Percentiles rank a stretch among this genome's conserved stretches.
phyloP scores from a whole-genome alignment of 2,113 vertebrate species.

The Gallinago undulata region DNA sequence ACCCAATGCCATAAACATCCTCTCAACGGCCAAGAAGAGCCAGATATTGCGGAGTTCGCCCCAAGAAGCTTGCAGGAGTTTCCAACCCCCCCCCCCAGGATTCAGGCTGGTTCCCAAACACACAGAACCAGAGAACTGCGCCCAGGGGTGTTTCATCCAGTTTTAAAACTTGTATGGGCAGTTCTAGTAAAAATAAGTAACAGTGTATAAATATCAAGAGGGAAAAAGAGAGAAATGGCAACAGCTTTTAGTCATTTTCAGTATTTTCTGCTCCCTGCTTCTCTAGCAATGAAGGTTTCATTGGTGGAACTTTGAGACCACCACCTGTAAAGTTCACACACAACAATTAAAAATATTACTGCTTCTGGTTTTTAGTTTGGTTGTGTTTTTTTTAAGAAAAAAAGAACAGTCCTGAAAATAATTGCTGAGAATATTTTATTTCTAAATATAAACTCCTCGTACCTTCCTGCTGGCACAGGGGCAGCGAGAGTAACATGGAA shows the following conservation, averaged over 20 bases:
- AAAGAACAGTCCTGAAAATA: no score
- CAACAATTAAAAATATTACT: neutral
- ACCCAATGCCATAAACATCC: neutral
- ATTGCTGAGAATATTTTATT: neutral
- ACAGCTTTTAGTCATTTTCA: neutral
- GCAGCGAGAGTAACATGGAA: rapidly evolving
- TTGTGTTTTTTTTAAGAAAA: neutral
- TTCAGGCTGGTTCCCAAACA: neutral
- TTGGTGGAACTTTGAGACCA: neutral
- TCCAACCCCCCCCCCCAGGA: neutral
- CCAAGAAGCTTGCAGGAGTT: neutral
- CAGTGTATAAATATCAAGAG: rapidly evolving
- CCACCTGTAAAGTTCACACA: neutral
- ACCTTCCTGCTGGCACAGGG: neutral
- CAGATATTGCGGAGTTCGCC: neutral
- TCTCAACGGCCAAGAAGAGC: neutral
- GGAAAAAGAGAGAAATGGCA: neutral
- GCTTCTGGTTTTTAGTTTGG: no score
- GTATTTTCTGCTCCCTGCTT: neutral
- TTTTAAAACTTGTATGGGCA: neutral
- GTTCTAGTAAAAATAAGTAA: neutral
- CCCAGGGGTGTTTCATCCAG: rapidly evolving
- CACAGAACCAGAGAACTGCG: rapidly evolving
- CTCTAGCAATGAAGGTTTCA: neutral
- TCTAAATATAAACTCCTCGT: neutral